Percentiles rank a stretch among this genome's conserved stretches.
These are phyloP conservation scores for Poeciliopsis paucimaculata DNA, from an alignment of 2,797 vertebrate genomes.

Conservation along the genomic window DNA sequence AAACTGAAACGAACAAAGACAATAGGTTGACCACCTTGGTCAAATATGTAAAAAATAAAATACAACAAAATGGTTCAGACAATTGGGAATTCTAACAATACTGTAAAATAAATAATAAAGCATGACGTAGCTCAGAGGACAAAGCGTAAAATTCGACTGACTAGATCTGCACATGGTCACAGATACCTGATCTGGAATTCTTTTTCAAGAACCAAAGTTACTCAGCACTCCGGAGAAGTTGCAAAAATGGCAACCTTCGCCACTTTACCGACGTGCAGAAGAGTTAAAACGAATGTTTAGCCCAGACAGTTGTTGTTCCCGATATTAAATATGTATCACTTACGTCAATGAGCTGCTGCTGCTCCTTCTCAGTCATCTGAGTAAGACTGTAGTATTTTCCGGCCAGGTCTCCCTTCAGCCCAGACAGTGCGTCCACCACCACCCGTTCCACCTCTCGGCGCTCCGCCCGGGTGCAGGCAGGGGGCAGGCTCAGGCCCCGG, in stretches of 20 bases:
- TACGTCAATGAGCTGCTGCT: conserved; percentile 97
- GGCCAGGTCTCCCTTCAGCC: conserved; percentile 86
- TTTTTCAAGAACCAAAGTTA: background rate
- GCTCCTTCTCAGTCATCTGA: conserved; percentile 91
- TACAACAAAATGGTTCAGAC: too few relatives aligned
- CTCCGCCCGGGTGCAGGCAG: conserved; percentile 93
- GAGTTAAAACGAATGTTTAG: background rate
- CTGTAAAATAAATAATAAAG: too few relatives aligned
- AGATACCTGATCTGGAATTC: too few relatives aligned
- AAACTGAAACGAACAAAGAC: too few relatives aligned
- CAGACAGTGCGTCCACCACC: conserved; percentile 85
- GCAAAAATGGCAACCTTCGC: background rate
- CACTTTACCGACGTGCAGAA: too few relatives aligned
- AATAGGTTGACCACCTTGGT: too few relatives aligned
- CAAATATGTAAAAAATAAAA: too few relatives aligned
- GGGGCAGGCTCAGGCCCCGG: conserved; percentile 92
- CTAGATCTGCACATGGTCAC: too few relatives aligned
- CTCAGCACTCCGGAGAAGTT: background rate
- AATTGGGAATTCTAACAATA: too few relatives aligned
- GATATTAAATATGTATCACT: conserved; percentile 52
- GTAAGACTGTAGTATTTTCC: conserved; percentile 93
- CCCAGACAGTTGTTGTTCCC: background rate
- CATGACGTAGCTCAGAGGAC: too few relatives aligned
- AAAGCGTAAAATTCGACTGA: too few relatives aligned
- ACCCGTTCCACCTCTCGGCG: conserved; percentile 94